Percentiles rank a stretch among this genome's conserved stretches.
Evolutionary conservation across 2,797 vertebrate genomes (phyloP).

Genomic region (Adrianichthys oophorus): DNA sequence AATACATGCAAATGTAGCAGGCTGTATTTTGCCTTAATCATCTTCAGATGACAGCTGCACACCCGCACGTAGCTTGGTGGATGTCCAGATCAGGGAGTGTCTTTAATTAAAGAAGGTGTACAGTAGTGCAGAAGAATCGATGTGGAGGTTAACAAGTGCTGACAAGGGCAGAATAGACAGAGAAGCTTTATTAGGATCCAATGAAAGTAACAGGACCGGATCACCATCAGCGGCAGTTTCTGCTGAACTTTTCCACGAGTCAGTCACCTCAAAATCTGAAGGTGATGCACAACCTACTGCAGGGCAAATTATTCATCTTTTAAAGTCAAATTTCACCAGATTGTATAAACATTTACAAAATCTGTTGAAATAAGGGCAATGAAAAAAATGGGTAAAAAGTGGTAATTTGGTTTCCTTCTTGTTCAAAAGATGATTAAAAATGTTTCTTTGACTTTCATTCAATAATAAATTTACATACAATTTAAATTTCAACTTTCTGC

Average conservation of each 20-base stretch:
- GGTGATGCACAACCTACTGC: slow-evolving; percentile 11
- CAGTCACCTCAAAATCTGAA: slow-evolving; percentile 10
- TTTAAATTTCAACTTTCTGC: too few species aligned
- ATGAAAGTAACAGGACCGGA: slow-evolving; percentile 38
- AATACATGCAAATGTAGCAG: slow-evolving; percentile 59
- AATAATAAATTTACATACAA: too few species aligned
- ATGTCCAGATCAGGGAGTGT: slow-evolving; percentile 54
- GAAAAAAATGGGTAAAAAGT: neutral
- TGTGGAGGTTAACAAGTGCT: slow-evolving; percentile 67
- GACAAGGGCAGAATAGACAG: slow-evolving; percentile 61
- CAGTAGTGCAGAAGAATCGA: slow-evolving; percentile 62
- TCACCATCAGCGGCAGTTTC: slow-evolving; percentile 15
- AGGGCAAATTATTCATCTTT: slow-evolving; percentile 2
- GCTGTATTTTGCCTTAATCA: slow-evolving; percentile 51
- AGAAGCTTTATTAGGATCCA: slow-evolving; percentile 55
- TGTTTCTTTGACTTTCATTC: too few species aligned
- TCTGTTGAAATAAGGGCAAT: neutral
- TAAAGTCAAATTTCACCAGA: neutral
- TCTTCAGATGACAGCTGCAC: slow-evolving; percentile 49
- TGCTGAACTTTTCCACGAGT: slow-evolving; percentile 21
- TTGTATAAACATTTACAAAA: slow-evolving; percentile 8
- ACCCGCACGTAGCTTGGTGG: slow-evolving; percentile 31
- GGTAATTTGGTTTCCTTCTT: too few species aligned
- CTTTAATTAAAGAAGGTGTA: slow-evolving; percentile 73
- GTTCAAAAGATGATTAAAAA: too few species aligned